These are phyloP conservation scores for Ernsta delagoae DNA, from an alignment of 2,888 invertebrate species.

Conservation along the genomic window DNA sequence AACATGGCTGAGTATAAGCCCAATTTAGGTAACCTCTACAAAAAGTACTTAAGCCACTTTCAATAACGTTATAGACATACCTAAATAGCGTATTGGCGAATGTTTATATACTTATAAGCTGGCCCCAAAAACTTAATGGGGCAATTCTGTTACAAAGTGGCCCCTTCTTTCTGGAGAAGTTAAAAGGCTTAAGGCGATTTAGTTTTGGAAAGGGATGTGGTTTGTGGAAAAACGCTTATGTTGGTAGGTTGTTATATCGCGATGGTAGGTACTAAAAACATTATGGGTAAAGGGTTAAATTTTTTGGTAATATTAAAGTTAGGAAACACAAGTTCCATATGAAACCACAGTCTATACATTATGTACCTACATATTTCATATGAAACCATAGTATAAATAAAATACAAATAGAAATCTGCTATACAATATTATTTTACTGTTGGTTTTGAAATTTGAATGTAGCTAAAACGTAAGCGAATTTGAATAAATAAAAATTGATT, in stretches of 20 bases:
- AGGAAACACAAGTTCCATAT: too few relatives aligned
- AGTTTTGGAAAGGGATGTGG: background rate
- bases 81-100: background rate
- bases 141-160: background rate
- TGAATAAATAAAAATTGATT: too few relatives aligned
- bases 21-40: background rate
- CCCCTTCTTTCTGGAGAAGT: too few relatives aligned
- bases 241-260: background rate
- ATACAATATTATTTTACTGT: too few relatives aligned
- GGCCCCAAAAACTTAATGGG: background rate
- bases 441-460: too few relatives aligned
- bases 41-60: background rate
- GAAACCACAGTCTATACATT: too few relatives aligned
- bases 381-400: too few relatives aligned
- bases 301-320: too few relatives aligned
- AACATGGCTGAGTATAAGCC: background rate
- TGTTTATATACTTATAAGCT: background rate
- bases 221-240: background rate
- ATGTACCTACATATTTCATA: too few relatives aligned
- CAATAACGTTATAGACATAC: background rate
- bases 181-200: background rate
- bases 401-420: too few relatives aligned
- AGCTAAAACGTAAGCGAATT: too few relatives aligned
- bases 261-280: background rate
- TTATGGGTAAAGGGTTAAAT: too few relatives aligned